Base-by-base conservation (phyloP, 1,140 invertebrate species). In the Hypothenemus hampei region DNA sequence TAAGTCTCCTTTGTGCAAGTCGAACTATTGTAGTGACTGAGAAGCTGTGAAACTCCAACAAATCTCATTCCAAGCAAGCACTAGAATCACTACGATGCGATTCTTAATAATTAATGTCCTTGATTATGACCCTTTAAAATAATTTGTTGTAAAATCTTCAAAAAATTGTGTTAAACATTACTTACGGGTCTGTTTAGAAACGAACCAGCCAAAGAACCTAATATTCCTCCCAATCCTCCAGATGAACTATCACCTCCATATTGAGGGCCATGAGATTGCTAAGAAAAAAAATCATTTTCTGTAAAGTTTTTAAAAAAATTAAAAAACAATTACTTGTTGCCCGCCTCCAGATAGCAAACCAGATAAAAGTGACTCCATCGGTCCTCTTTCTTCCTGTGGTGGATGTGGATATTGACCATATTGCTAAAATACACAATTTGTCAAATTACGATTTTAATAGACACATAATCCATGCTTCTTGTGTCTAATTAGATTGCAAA, bases 161-260 rank as follows among this genome's bases (percentile, higher is more conserved):
- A n/a, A n/a, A n/a, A n/a, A n/a, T n/a, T n/a, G n/a, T n/a, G n/a
- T n/a, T n/a, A n/a, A n/a, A n/a, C n/a, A n/a, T n/a, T n/a, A 22
- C 45, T 44, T 50, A 57, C 55, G 8, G 26, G 43, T 63, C 24
- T 52, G 3, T 63, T 45, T 6, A 68, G 35, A 2, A 66, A 33
- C 39, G 61, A 58, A 3, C 64, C 62, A 5, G 66, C 66, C 24
- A 68, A 61, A 15, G 59, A 59, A 26, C 47, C 35, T 31, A 68
- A 53, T 26, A 68, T 52, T 21, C 60, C 61, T 7, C 66, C 64
- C 10, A 69, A 54, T 16, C 66, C 65, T 36, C 68, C 68, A 19
- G 68, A 49, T 8, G 65, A 65, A 26, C 62, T 63, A 24, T 63
- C 61, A 11, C 67, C 67, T 11, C 66, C 66, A 16, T 62, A 45